A percentile compares a stretch with the other conserved stretches of the same genome.
These are phyloP conservation scores for Drosophila sordidapex DNA, from an alignment of 2,888 invertebrate genomes.

Conservation along the genomic window DNA sequence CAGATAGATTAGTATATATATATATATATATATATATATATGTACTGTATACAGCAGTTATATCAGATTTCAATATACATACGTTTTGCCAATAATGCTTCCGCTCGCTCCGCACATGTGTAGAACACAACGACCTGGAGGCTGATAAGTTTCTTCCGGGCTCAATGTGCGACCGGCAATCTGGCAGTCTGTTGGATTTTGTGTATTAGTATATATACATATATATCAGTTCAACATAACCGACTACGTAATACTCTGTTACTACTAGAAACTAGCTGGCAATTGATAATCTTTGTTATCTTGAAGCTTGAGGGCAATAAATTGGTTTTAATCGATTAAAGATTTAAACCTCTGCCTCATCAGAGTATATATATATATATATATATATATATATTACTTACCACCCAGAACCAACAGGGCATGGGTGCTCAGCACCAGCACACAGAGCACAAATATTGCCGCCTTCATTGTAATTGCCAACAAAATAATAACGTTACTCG, in stretches of 20 bases:
- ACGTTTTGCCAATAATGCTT: conserved; percentile 20
- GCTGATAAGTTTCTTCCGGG: conserved; percentile 30
- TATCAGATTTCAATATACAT: conserved; percentile 23
- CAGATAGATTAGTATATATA: background rate
- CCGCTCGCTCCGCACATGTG: background rate
- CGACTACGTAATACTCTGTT: background rate
- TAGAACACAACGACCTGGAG: background rate
- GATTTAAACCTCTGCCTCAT: no score
- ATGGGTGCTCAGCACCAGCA: conserved; percentile 51
- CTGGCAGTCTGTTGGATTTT: conserved; percentile 30
- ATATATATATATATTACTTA: conserved; percentile 18
- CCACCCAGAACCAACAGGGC: conserved; percentile 47
- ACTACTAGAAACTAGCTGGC: no score
- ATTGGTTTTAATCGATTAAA: no score
- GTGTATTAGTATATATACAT: background rate
- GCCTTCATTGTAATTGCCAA: conserved; percentile 44
- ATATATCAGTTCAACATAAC: background rate
- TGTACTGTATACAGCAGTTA: background rate
- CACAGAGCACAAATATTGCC: conserved; percentile 54
- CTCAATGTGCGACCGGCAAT: conserved; percentile 28
- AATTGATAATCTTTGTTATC: no score
- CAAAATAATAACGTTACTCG: background rate
- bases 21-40: background rate
- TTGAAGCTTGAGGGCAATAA: no score
- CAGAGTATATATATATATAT: no score